Base-by-base conservation (phyloP, 2,888 invertebrate genomes). In the Aphodius sticticus region DNA sequence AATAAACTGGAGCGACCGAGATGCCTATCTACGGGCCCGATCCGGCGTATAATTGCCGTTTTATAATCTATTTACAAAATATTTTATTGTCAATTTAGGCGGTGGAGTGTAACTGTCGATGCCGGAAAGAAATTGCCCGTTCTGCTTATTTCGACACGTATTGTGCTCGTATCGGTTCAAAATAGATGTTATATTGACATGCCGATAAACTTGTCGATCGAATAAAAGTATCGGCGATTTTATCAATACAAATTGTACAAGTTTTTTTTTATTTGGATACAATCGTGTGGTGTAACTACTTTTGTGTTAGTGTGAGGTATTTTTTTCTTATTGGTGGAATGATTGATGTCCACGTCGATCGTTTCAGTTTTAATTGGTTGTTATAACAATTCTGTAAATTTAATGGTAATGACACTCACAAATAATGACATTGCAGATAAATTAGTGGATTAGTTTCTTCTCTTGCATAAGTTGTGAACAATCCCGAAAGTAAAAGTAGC, bases 161-260 rank as follows among this genome's bases (percentile, higher is more conserved):
- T 53, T 53, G 53, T 53, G 53, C 12, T 53, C 53, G 53, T 53
- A 53, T 53, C 53, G 53, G 53, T 12, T 12, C 9, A 5, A 53
- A 53, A 53, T 53, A 53, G 53, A 53, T 53, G 53, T 53, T 53
- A 53, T 53, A 53, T 53, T 53, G 53, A 53, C 53, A 53, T 53
- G 53, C 53, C 53, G 53, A 53, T 53, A 53, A 53, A 53, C 12
- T 7, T 53, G 53, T 53, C 53, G 12, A 53, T 9, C 53, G 9
- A 53, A 53, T 53, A 53, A 53, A 53, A 53, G 53, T 53, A 53
- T 53, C 53, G 53, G 53, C 7, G 53, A 53, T 53, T 53, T 53
- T 53, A 53, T 53, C 53, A 12, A 53, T 53, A 53, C 53, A 53
- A 53, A 53, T 53, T 53, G 53, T 53, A 1, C 9, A 5, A 9